phyloP scores from a whole-genome alignment of 2,888 invertebrate species.

The Pasiphila rectangulata region DNA sequence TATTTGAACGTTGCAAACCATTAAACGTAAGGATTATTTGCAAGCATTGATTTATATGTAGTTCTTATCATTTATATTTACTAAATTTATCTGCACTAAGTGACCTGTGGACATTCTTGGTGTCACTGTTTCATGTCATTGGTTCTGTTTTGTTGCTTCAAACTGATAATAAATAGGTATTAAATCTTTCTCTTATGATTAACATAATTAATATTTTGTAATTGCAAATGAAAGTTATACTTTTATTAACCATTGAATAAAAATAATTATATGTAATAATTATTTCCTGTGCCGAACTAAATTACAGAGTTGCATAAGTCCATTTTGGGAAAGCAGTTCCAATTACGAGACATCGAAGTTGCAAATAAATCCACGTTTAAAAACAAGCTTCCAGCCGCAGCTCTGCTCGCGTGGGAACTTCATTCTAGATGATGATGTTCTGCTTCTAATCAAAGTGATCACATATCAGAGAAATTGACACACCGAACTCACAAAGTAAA shows the following conservation, averaged over 20 bases:
- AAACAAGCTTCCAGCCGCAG: not conserved
- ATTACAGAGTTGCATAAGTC: not conserved
- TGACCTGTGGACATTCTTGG: slow-evolving; percentile 59
- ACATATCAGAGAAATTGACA: not conserved
- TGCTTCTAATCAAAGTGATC: not conserved
- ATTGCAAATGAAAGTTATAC: no score
- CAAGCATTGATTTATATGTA: slow-evolving; percentile 44
- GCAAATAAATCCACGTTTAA: not conserved
- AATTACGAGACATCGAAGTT: not conserved
- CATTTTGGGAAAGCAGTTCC: slow-evolving; percentile 5
- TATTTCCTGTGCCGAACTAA: not conserved
- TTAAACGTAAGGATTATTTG: slow-evolving; percentile 40
- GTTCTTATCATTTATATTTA: slow-evolving; percentile 52
- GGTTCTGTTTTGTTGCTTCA: slow-evolving; percentile 45
- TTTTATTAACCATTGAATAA: no score
- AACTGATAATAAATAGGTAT: slow-evolving; percentile 33
- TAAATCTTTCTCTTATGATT: slow-evolving; percentile 24
- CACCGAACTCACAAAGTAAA: no score
- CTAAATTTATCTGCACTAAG: slow-evolving; percentile 52
- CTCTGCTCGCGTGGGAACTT: not conserved
- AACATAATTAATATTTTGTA: slow-evolving; percentile 3
- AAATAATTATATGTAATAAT: slow-evolving; percentile 1
- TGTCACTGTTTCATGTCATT: slow-evolving; percentile 54
- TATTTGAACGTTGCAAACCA: slow-evolving; percentile 22
- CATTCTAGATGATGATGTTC: not conserved